A percentile compares a stretch with the other conserved stretches of the same genome.
Conservation (phyloP, 2,797 vertebrate species). For the Danionella dracula region DNA sequence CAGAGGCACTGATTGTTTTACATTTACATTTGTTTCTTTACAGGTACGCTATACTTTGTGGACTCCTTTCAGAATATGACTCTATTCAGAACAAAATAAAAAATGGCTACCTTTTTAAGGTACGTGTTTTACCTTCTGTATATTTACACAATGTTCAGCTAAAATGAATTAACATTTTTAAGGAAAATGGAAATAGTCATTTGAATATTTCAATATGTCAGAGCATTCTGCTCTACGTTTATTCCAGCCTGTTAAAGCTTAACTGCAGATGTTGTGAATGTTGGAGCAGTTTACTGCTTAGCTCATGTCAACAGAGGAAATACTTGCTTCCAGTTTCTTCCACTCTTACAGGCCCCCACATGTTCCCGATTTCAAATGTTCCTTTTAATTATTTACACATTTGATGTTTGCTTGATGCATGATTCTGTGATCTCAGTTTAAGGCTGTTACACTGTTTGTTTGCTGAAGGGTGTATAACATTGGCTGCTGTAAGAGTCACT, state of each 20-base stretch:
- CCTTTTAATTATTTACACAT: neutral
- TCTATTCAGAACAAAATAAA: slow-evolving; percentile 93
- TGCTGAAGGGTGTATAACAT: neutral
- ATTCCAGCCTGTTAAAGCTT: neutral
- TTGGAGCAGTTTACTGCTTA: neutral
- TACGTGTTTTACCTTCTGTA: slow-evolving; percentile 53
- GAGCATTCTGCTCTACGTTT: neutral
- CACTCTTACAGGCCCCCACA: neutral
- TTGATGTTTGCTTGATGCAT: neutral
- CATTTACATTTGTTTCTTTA: too few relatives aligned
- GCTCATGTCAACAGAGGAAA: neutral
- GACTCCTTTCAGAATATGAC: slow-evolving; percentile 88
- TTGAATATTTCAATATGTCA: neutral
- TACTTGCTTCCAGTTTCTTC: neutral
- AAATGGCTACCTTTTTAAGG: slow-evolving; percentile 93
- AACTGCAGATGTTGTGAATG: neutral
- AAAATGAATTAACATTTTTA: neutral
- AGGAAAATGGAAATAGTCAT: neutral
- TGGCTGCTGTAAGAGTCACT: neutral
- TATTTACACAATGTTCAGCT: neutral
- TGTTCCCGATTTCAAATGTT: neutral
- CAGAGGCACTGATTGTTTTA: too few relatives aligned
- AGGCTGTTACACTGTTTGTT: neutral
- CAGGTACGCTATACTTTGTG: slow-evolving; percentile 96
- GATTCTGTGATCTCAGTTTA: neutral